phyloP scores from a whole-genome alignment of 1,140 invertebrate genomes.

The Teleogryllus occipitalis region DNA sequence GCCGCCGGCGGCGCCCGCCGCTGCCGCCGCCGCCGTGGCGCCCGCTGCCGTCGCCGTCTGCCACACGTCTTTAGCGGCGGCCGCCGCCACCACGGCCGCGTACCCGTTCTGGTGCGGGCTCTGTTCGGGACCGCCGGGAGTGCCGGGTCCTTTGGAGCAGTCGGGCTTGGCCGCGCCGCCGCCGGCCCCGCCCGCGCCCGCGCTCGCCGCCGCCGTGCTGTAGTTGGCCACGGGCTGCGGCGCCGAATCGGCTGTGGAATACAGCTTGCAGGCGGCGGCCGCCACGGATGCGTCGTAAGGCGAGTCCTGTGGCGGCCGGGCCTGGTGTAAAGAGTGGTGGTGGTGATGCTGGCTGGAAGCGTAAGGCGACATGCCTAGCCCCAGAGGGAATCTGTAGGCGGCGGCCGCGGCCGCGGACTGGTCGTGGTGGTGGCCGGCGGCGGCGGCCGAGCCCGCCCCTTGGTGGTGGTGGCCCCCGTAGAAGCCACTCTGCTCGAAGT shows the following conservation, averaged over 20 bases:
- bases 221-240: conserved; percentile 46
- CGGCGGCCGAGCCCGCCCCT: conserved; percentile 49
- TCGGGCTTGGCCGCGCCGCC: conserved; percentile 26
- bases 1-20: conserved; percentile 22
- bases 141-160: conserved; percentile 32
- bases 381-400: conserved; percentile 74
- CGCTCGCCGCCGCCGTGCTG: conserved; percentile 31
- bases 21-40: conserved; percentile 50
- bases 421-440: conserved; percentile 58
- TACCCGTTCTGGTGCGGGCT: conserved; percentile 58
- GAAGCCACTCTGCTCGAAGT: conserved; percentile 89
- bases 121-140: conserved; percentile 27
- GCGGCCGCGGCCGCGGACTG: conserved; percentile 51
- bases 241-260: conserved; percentile 55
- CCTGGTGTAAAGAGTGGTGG: conserved; percentile 60
- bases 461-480: conserved; percentile 81
- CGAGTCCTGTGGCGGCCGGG: conserved; percentile 66
- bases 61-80: conserved; percentile 58
- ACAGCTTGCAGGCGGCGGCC: conserved; percentile 73
- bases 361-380: conserved; percentile 75
- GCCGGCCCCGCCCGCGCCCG: too few relatives aligned
- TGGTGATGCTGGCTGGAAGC: conserved; percentile 65
- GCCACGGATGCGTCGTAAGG: conserved; percentile 76
- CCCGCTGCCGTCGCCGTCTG: conserved; percentile 47
- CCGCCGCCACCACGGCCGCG: conserved; percentile 49